Evolutionary conservation across 2,113 vertebrate species (phyloP).

Genomic region (Ascaphus truei): DNA sequence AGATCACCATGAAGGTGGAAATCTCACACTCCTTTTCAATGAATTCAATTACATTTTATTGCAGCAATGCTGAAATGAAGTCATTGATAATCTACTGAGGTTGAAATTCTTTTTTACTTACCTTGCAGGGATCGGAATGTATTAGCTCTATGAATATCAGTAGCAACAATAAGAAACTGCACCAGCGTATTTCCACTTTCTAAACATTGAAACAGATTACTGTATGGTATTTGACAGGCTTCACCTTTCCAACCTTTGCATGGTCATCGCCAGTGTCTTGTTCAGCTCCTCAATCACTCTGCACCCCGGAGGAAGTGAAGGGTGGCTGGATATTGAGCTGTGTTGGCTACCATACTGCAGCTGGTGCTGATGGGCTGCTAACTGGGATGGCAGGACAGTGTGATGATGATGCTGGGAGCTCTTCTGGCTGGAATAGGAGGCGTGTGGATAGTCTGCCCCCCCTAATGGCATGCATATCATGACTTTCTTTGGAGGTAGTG

Average conservation of each 20-base stretch:
- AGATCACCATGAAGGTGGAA: no score
- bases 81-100: no score
- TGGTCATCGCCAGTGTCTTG: slow-evolving; percentile 91
- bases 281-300: slow-evolving; percentile 96
- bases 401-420: slow-evolving; percentile 74
- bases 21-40: no score
- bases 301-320: slow-evolving; percentile 69
- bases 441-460: slow-evolving; percentile 77
- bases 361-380: slow-evolving; percentile 79
- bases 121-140: no score
- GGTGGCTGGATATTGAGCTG: slow-evolving; percentile 75
- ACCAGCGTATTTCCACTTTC: no score
- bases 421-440: slow-evolving; percentile 74
- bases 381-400: slow-evolving; percentile 80
- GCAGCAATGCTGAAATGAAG: no score
- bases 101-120: no score
- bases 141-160: no score
- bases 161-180: no score
- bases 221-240: no score
- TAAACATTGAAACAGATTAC: no score
- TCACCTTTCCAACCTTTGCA: slow-evolving; percentile 97
- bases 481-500: slow-evolving; percentile 97
- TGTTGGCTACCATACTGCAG: slow-evolving; percentile 84
- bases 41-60: no score
- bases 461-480: slow-evolving; percentile 93